Base-by-base conservation (phyloP, 2,113 vertebrate species). In the Arenaria interpres region DNA sequence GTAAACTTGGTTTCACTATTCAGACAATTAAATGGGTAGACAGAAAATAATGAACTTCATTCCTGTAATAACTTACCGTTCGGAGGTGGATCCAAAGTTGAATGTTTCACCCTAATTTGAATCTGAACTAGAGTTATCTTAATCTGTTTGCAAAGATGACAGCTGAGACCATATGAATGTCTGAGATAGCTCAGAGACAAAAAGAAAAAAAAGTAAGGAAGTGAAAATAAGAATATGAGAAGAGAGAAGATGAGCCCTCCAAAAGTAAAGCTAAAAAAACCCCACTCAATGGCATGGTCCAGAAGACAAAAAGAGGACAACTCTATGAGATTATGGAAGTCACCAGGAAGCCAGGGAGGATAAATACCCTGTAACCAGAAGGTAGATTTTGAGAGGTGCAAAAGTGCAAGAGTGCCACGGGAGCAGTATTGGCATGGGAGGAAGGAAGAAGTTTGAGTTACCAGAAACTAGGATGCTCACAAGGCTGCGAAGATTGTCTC, bases 401-500 rank as follows among this genome's bases (percentile, higher is more conserved):
- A 45, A 82, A 14, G 25, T 54, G 32, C 13, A 30, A 17, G 45
- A 46, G 25, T 35, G 53, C 46, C 8, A 4, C 14, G 50, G 37
- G 25, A 83, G 9, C 25, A 23, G 19, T 41, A 51, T 23, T 54
- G 46, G 41, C 25, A 22, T 15, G 32, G 18, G 51, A 37, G 19
- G 11, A 32, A 32, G 15, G 12, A 71, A 50, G n/a, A 50, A 39
- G 14, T 50, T 22, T 13, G n/a, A 66, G 23, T 60, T 60, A 45
- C 20, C 18, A 37, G 35, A 39, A 76, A 19, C 23, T 18, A 46
- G 32, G 32, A 5, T 64, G 62, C 5, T 69, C 3, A 1, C 32
- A 63, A 79, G 32, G 7, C 32, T 66, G 12, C 0, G 0, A 25
- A 41, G 22, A 8, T 46, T 4, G 0, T n/a, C 17, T 45, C 27